Percentiles rank a stretch among this genome's conserved stretches.
phyloP scores from a whole-genome alignment of 2,888 invertebrate species.

The Enchytraeus crypticus region DNA sequence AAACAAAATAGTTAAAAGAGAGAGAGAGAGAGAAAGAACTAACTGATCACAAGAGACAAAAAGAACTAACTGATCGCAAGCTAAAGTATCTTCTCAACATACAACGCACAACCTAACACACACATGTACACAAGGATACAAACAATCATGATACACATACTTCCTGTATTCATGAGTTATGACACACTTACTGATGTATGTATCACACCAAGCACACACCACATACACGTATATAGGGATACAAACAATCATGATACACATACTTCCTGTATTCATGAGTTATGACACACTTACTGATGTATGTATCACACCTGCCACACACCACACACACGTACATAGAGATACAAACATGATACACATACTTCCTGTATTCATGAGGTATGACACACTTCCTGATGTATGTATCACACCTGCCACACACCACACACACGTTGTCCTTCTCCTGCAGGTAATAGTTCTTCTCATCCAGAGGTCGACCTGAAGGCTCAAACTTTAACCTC shows the following conservation, averaged over 20 bases:
- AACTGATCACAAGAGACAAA: too few relatives aligned
- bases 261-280: conserved; percentile 70
- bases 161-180: conserved; percentile 73
- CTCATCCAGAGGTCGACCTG: conserved; percentile 62
- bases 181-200: conserved; percentile 68
- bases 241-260: too few relatives aligned
- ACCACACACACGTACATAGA: conserved; percentile 74
- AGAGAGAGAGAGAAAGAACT: too few relatives aligned
- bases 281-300: conserved; percentile 69
- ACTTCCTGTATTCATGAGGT: conserved; percentile 70
- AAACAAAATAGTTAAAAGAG: too few relatives aligned
- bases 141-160: too few relatives aligned
- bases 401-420: conserved; percentile 62
- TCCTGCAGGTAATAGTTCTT: conserved; percentile 61
- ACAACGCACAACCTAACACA: too few relatives aligned
- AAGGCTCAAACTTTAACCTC: conserved; percentile 67
- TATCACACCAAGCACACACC: conserved; percentile 59
- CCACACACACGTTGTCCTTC: conserved; percentile 69
- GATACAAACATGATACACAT: too few relatives aligned
- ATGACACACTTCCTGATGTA: conserved; percentile 72
- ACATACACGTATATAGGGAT: too few relatives aligned
- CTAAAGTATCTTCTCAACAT: too few relatives aligned
- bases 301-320: conserved; percentile 62
- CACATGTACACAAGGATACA: too few relatives aligned
- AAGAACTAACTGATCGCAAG: too few relatives aligned